Percentiles rank a stretch among this genome's conserved stretches.
Evolutionary conservation across 2,797 vertebrate genomes (phyloP).

Genomic region (Chrosomus eos): DNA sequence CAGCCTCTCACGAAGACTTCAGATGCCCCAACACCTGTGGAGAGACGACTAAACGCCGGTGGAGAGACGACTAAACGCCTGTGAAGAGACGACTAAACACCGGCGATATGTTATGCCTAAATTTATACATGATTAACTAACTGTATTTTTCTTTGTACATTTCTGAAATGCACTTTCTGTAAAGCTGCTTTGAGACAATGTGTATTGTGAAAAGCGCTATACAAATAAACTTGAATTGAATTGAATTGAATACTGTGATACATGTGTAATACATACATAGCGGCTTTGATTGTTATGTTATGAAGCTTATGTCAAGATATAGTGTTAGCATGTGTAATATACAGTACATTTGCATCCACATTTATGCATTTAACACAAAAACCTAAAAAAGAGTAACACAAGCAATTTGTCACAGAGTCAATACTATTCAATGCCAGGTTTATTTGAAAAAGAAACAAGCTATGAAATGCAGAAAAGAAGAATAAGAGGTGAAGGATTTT

Average conservation of each 20-base stretch:
- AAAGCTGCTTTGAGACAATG: too few species aligned
- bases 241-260: background rate
- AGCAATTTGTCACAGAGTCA: background rate
- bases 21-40: too few species aligned
- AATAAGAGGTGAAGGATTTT: background rate
- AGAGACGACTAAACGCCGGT: too few species aligned
- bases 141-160: too few species aligned
- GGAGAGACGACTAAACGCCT: too few species aligned
- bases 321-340: background rate
- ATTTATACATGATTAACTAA: too few species aligned
- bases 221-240: too few species aligned
- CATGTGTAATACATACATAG: background rate
- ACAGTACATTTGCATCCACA: background rate
- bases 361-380: background rate
- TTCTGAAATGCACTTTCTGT: too few species aligned
- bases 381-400: background rate
- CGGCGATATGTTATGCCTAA: too few species aligned
- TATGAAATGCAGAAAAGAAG: background rate
- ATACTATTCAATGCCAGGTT: background rate
- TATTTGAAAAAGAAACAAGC: background rate
- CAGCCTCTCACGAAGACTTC: too few species aligned
- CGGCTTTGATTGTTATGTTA: background rate
- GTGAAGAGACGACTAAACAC: too few species aligned
- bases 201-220: too few species aligned
- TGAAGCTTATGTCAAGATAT: background rate